Evolutionary conservation across 2,113 vertebrate genomes (phyloP).

Genomic region (Ifrita kowaldi): DNA sequence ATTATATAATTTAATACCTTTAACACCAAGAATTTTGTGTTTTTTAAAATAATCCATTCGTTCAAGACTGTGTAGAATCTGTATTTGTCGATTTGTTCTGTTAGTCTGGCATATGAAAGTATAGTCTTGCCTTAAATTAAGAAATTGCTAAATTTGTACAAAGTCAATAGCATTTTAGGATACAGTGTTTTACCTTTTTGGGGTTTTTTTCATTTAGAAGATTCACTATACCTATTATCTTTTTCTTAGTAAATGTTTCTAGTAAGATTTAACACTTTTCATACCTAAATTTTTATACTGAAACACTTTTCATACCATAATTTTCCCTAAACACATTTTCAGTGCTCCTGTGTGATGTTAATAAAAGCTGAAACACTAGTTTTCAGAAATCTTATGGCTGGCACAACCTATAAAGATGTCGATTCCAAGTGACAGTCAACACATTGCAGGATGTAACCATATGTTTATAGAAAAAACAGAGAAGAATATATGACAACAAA

Average conservation of each 20-base stretch:
- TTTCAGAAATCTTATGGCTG: conserved; percentile 14
- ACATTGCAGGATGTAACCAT: not conserved
- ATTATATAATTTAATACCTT: not conserved
- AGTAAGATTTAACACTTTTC: not conserved
- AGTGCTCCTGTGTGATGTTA: not conserved
- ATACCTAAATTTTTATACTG: not conserved
- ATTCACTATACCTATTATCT: not conserved
- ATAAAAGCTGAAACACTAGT: conserved; percentile 20
- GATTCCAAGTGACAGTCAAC: conserved; percentile 5
- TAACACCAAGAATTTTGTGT: not conserved
- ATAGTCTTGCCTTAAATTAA: not conserved
- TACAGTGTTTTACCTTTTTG: not conserved
- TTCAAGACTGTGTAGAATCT: not conserved
- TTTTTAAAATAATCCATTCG: not conserved
- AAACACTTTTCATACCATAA: not conserved
- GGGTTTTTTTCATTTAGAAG: not conserved
- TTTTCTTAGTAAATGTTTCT: not conserved
- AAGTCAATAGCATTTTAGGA: not conserved
- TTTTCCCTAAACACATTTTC: conserved; percentile 4
- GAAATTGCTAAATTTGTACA: not conserved
- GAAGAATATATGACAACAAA: not conserved
- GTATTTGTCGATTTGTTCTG: not conserved
- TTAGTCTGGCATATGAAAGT: not conserved
- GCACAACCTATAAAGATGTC: not conserved
- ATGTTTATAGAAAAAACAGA: not conserved